Percentiles rank a stretch among this genome's conserved stretches.
These are phyloP conservation scores for Spisula solida DNA, from an alignment of 2,888 invertebrate genomes.

Conservation along the genomic window DNA sequence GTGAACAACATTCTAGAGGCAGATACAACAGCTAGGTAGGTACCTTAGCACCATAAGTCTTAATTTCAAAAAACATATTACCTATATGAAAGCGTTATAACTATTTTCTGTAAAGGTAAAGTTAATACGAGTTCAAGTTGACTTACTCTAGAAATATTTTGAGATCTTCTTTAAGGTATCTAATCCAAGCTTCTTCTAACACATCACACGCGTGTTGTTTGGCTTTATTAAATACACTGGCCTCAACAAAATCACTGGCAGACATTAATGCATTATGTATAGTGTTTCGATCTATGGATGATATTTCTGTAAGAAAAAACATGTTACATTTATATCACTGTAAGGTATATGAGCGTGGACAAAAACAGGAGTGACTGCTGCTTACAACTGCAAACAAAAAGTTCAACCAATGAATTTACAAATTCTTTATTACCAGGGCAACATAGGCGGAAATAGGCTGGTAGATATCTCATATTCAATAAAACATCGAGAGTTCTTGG, in stretches of 20 bases:
- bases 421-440: no score
- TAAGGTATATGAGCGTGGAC: no score
- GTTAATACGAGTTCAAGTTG: background rate
- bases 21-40: no score
- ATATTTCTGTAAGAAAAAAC: slow-evolving; percentile 74
- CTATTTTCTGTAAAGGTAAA: background rate
- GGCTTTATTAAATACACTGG: slow-evolving; percentile 81
- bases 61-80: no score
- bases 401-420: background rate
- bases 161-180: slow-evolving; percentile 86
- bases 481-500: no score
- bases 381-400: background rate
- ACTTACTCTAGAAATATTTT: slow-evolving; percentile 87
- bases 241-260: slow-evolving; percentile 84
- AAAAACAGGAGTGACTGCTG: no score
- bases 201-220: slow-evolving; percentile 81
- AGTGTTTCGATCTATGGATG: slow-evolving; percentile 75
- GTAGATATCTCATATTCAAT: no score
- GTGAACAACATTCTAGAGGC: no score
- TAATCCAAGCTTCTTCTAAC: slow-evolving; percentile 85
- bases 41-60: no score
- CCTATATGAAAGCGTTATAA: background rate
- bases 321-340: no score
- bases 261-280: slow-evolving; percentile 80
- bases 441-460: no score